Evolutionary conservation across 2,113 vertebrate genomes (phyloP).

Genomic region (Ammodytes marinus): DNA sequence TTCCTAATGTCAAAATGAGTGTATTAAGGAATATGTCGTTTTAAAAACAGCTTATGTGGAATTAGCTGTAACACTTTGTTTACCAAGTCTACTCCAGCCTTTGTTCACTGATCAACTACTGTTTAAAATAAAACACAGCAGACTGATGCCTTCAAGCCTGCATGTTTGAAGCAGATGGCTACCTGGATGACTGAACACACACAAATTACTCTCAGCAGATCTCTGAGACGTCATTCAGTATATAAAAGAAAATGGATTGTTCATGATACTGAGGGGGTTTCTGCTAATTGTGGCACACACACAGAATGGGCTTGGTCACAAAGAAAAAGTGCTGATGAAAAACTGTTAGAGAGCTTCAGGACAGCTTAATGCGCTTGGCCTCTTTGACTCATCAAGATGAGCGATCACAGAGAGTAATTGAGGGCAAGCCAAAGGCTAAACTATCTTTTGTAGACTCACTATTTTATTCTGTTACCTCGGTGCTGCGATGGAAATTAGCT

Average conservation of each 20-base stretch:
- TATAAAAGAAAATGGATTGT: constrained; percentile 29
- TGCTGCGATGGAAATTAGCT: constrained; percentile 60
- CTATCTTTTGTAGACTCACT: constrained; percentile 64
- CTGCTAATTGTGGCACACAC: constrained; percentile 47
- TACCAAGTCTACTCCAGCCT: background rate
- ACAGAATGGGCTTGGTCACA: constrained; percentile 38
- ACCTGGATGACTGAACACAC: constrained; percentile 40
- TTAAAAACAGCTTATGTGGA: background rate
- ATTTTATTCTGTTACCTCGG: constrained; percentile 56
- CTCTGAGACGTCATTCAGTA: constrained; percentile 16
- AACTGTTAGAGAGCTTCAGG: constrained; percentile 63
- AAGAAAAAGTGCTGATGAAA: constrained; percentile 62
- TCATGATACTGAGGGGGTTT: constrained; percentile 32
- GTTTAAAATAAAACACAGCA: constrained; percentile 34
- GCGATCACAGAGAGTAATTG: constrained; percentile 69
- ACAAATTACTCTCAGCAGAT: constrained; percentile 31
- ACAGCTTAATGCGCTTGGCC: constrained; percentile 69
- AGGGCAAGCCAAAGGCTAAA: constrained; percentile 75
- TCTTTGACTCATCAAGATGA: constrained; percentile 69
- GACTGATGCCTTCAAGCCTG: constrained; percentile 50
- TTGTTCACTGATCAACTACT: constrained; percentile 33
- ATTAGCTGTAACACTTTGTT: background rate
- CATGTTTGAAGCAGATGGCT: constrained; percentile 47
- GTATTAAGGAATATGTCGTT: background rate
- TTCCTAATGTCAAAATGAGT: background rate